These are phyloP conservation scores for Malacoctenus gilli DNA, from an alignment of 2,797 vertebrate genomes.

Conservation along the genomic window DNA sequence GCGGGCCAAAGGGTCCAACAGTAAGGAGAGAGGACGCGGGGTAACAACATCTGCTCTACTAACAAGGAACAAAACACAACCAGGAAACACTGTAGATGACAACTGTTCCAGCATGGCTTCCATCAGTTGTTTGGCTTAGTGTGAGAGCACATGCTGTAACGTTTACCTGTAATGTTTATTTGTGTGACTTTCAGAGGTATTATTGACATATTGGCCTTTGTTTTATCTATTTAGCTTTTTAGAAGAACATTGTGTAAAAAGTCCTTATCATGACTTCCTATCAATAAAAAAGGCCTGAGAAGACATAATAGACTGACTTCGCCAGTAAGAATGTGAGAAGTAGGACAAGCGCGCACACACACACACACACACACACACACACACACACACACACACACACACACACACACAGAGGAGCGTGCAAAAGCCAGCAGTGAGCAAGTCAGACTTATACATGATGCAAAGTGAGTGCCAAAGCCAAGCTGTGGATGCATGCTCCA, in stretches of 20 bases:
- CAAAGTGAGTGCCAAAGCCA: constrained; percentile 56
- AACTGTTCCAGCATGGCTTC: constrained; percentile 35
- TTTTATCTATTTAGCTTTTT: constrained; percentile 5
- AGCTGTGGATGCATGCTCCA: constrained; percentile 42
- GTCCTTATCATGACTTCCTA: no score
- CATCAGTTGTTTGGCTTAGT: constrained; percentile 31
- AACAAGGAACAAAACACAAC: constrained; percentile 64
- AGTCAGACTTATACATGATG: constrained; percentile 60
- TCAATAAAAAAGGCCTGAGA: constrained; percentile 23
- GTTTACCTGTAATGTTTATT: neutral
- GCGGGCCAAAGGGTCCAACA: constrained; percentile 55
- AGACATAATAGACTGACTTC: constrained; percentile 22
- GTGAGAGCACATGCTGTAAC: neutral
- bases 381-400: neutral
- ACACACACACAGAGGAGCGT: neutral
- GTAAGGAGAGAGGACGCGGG: constrained; percentile 41
- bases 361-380: constrained; percentile 1
- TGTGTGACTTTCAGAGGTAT: neutral
- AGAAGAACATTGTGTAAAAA: no score
- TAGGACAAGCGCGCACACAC: constrained; percentile 35
- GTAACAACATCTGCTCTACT: constrained; percentile 72
- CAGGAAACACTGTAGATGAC: constrained; percentile 41
- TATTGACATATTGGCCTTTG: neutral
- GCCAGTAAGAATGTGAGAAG: constrained; percentile 31
- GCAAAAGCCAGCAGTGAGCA: constrained; percentile 39